These are phyloP conservation scores for Odocoileus hemionus DNA, from an alignment of 2,113 vertebrate species.

Conservation along the genomic window DNA sequence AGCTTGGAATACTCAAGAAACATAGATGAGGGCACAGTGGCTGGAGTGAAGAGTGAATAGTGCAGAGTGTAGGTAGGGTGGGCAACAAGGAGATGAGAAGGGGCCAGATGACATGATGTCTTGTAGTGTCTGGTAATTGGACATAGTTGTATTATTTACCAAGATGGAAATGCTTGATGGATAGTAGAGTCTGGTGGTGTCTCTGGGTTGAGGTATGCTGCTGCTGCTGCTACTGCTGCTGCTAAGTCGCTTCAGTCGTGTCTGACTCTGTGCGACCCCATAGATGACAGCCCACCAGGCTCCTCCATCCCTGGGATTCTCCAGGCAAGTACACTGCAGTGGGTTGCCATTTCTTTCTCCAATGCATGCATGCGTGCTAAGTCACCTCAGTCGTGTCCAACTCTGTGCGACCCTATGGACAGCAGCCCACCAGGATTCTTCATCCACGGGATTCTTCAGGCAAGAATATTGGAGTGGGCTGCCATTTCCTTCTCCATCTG, in stretches of 20 bases:
- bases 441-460: not conserved
- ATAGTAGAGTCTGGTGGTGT: not conserved
- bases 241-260: not conserved
- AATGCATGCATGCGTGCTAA: not conserved
- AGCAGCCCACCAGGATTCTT: not conserved
- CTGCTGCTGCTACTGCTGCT: not conserved
- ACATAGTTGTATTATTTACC: not conserved
- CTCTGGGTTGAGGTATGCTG: not conserved
- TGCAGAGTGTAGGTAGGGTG: no score
- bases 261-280: fast-evolving
- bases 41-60: fast-evolving
- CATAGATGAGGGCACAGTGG: not conserved
- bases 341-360: not conserved
- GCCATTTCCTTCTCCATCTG: not conserved
- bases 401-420: not conserved
- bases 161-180: not conserved
- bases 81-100: fast-evolving
- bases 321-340: not conserved
- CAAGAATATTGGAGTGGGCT: not conserved
- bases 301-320: not conserved
- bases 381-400: not conserved
- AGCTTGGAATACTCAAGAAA: not conserved
- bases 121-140: not conserved
- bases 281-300: not conserved
- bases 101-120: fast-evolving